Base-by-base conservation (phyloP, 2,888 invertebrate genomes). In the Nemurella pictetii region DNA sequence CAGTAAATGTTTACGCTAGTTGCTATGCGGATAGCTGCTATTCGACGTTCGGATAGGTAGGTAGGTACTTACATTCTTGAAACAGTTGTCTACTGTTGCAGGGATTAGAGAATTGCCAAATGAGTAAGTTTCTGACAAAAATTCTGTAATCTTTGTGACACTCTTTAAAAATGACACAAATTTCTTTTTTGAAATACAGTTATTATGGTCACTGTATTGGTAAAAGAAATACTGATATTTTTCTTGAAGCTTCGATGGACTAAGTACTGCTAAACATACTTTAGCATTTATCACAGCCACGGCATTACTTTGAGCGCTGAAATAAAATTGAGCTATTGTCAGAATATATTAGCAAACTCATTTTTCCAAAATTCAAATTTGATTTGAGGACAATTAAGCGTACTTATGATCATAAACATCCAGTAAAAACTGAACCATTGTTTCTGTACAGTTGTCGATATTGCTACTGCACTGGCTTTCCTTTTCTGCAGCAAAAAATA, bases 201-300 rank as follows among this genome's bases (percentile, higher is more conserved):
- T 94, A 88, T 95, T 95, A 88, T 95, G 95, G 89, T 96, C 95
- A 0, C 95, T 93, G 88, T 94, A 92, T 87, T 95, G 93, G 87
- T 93, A 92, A 88, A 95, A 95, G 81, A 96, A 90, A 83, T 94
- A 95, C 86, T 92, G 91, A 87, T 93, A 93, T 88, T 93, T 93
- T 86, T 95, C 95, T 81, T 92, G 90, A 15, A 94, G 91, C 27
- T 93, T 92, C 77, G 94, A 94, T 87, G 92, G 92, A 87, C 95
- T 94, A 85, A 96, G 90, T 7, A 95, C 89, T 80, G 94, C 93
- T 83, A 96, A 90, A 0, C 94, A 91, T 0, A 95, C 92, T 90
- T 95, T 96, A 0, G 94, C 93, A 85, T 94, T 94, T 84, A 94
- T 89, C 0, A 95, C 94, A 88, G 93, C 91, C 29, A 95, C 91